Evolutionary conservation across 2,113 vertebrate species (phyloP), one percentile per base, ranked within the genome.

Genomic region (Anoplopoma fimbria): DNA sequence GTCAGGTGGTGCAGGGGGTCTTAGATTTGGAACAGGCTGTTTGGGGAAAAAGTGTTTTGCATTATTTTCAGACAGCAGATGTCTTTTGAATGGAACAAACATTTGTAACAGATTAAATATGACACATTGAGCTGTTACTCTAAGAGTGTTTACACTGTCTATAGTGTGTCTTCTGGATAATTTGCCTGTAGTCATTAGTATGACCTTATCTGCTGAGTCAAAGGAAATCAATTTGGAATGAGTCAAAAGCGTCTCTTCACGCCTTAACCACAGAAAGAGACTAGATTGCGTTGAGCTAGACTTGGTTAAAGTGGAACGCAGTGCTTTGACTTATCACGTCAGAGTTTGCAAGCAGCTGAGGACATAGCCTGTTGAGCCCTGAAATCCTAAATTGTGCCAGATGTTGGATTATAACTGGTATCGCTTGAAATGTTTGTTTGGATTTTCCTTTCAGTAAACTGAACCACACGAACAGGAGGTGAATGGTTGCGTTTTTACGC

Each of bases 401-500:
- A 25, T 38, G 9, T 42, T 2, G 17, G 65, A 19, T 69, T 58
- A 27, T 31, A 31, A 69, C 33, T 19, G 10, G 15, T 29, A 31
- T 27, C 4, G 49, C 49, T 51, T 61, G n/a, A 72, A 40, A 1
- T 61, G 29, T 65, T 75, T 71, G 31, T 75, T 84, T 64, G 62
- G 31, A 29, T 49, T 21, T 51, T 51, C 15, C 51, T 40, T 21
- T 9, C 2, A 13, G 55, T 60, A 65, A 27, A 68, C 29, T 70
- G 34, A 73, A 19, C 4, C 55, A n/a, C 33, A 29, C 51, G 61
- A 86, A 82, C 63, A 84, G 78, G 80, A 90, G 81, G 42, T 47
- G 34, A 27, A 65, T 58, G 29, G 49, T 76, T 79, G 17, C n/a
- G 58, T 79, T 65, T 62, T n/a, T 57, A 17, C 25, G n/a, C n/a